These are phyloP conservation scores for Spermophilus dauricus DNA, from an alignment of 2,113 vertebrate genomes.

Conservation along the genomic window DNA sequence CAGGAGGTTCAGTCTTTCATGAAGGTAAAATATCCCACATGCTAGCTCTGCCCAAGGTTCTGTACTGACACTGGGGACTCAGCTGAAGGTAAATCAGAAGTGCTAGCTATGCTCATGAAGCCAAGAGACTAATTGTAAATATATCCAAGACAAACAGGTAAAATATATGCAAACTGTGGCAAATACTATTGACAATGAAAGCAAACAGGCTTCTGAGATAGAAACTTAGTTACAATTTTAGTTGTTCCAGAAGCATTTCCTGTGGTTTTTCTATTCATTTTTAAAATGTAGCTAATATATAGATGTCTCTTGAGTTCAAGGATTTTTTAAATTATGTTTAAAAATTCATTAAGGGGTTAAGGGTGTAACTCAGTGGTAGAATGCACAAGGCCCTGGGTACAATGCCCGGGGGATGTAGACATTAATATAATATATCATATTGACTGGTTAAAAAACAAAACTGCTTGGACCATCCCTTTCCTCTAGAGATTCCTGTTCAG, in stretches of 20 bases:
- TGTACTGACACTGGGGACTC: not conserved
- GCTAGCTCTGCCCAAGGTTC: not conserved
- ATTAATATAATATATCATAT: not conserved
- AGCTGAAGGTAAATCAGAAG: not conserved
- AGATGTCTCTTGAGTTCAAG: not conserved
- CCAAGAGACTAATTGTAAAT: not conserved
- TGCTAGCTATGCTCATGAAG: not conserved
- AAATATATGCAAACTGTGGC: not conserved
- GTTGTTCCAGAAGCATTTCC: not conserved
- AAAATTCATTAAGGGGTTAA: not conserved
- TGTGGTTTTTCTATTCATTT: not conserved
- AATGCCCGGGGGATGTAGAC: not conserved
- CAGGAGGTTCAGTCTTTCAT: accelerated
- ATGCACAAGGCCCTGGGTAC: not conserved
- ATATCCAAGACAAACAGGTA: not conserved
- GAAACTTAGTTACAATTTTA: not conserved
- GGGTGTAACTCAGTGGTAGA: not conserved
- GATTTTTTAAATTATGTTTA: not conserved
- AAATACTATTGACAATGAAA: not conserved
- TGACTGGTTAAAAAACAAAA: constrained; percentile 36
- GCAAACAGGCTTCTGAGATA: not conserved
- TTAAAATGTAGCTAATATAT: not conserved
- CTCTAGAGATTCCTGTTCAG: not conserved
- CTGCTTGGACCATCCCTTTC: not conserved
- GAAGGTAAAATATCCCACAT: accelerated